phyloP scores from a whole-genome alignment of 2,888 invertebrate genomes.

The Villa cingulata region DNA sequence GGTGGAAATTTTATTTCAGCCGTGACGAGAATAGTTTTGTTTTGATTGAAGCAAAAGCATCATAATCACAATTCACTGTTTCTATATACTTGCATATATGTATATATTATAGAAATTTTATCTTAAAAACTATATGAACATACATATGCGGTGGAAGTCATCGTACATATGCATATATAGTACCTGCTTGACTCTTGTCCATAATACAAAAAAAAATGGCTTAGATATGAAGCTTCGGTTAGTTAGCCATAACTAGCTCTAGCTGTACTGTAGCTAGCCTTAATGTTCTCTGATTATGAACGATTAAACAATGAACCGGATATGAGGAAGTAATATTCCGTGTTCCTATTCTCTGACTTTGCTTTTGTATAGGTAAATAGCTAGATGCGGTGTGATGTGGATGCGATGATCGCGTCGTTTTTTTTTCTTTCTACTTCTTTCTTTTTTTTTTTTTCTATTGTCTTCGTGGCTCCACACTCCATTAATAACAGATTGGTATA shows the following conservation, averaged over 20 bases:
- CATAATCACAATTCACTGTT: too few species aligned
- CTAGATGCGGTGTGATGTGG: too few species aligned
- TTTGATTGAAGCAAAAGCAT: too few species aligned
- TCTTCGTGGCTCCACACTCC: too few species aligned
- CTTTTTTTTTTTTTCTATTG: neutral
- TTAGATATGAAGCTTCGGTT: neutral
- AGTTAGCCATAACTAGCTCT: neutral
- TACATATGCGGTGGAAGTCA: neutral
- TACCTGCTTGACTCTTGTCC: too few species aligned
- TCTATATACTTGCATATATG: neutral
- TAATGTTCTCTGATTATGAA: slow-evolving; percentile 10
- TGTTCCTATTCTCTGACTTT: neutral
- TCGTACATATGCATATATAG: neutral
- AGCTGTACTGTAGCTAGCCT: too few species aligned
- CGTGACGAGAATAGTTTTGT: neutral
- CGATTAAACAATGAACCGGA: slow-evolving; percentile 12
- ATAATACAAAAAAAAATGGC: too few species aligned
- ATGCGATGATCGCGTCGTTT: too few species aligned
- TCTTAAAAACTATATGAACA: too few species aligned
- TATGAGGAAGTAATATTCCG: slow-evolving; percentile 15
- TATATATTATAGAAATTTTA: neutral
- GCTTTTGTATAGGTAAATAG: too few species aligned
- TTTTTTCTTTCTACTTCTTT: neutral
- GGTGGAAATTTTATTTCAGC: neutral
- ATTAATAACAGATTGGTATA: too few species aligned